Evolutionary conservation across 2,888 invertebrate genomes (phyloP).

Genomic region (Netelia melanura): DNA sequence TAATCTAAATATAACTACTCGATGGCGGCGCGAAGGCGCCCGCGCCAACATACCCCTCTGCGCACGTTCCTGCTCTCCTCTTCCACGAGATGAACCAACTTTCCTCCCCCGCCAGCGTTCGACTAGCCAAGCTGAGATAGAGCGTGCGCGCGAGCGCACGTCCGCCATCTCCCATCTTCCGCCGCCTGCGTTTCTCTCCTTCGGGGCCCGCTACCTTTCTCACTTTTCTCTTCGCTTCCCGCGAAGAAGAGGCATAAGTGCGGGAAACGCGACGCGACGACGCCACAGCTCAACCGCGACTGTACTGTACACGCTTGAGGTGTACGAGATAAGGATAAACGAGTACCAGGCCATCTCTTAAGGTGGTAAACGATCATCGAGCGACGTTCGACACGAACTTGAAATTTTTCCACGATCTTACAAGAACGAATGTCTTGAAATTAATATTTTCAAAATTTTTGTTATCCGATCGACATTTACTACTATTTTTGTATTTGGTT

Average conservation of each 20-base stretch:
- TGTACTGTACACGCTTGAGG: background rate
- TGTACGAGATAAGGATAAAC: slow-evolving; percentile 14
- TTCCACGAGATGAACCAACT: slow-evolving; percentile 49
- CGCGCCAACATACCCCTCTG: slow-evolving; percentile 70
- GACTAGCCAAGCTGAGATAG: slow-evolving; percentile 45
- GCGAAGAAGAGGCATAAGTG: background rate
- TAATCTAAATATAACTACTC: slow-evolving; percentile 81
- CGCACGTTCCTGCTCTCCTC: slow-evolving; percentile 67
- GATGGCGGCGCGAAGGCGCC: slow-evolving; percentile 76
- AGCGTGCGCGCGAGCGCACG: slow-evolving; percentile 65
- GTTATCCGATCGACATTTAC: too few species aligned
- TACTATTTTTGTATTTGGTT: too few species aligned
- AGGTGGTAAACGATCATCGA: background rate
- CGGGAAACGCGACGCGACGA: slow-evolving; percentile 60
- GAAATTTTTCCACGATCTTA: background rate
- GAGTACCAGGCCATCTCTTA: background rate
- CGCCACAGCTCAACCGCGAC: slow-evolving; percentile 58
- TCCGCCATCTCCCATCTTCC: slow-evolving; percentile 66
- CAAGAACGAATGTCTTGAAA: background rate
- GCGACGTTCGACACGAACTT: too few species aligned
- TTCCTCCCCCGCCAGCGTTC: slow-evolving; percentile 63
- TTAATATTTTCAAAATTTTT: background rate
- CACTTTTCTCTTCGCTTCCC: slow-evolving; percentile 64
- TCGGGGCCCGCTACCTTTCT: slow-evolving; percentile 55
- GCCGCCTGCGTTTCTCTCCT: slow-evolving; percentile 47